phyloP scores from a whole-genome alignment of 2,113 vertebrate genomes.

The Phodopus roborovskii region DNA sequence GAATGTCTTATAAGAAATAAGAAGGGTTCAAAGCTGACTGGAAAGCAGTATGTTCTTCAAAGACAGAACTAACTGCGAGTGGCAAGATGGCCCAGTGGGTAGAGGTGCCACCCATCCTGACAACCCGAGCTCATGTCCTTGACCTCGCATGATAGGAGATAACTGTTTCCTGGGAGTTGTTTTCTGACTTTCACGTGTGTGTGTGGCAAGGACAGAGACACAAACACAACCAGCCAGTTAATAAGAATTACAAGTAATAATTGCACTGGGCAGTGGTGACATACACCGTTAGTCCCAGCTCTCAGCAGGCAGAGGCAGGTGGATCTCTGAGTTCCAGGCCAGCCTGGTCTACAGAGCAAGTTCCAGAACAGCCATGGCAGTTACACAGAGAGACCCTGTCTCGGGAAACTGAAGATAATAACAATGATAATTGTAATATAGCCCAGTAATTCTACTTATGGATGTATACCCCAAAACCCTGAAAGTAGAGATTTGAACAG shows the following conservation, averaged over 20 bases:
- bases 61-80: not conserved
- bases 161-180: not conserved
- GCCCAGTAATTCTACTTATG: not conserved
- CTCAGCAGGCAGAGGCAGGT: too few relatives aligned
- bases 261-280: too few relatives aligned
- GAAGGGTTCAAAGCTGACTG: not conserved
- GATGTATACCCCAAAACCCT: not conserved
- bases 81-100: not conserved
- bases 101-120: not conserved
- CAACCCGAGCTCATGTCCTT: not conserved
- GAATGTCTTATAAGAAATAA: not conserved
- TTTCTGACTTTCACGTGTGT: not conserved
- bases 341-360: too few relatives aligned
- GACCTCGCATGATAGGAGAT: not conserved
- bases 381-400: too few relatives aligned
- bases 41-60: not conserved
- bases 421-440: not conserved
- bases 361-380: too few relatives aligned
- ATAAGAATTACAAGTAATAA: not conserved
- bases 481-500: not conserved
- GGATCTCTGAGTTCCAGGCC: too few relatives aligned
- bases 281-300: too few relatives aligned
- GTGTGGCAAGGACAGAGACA: not conserved
- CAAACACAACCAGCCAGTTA: not conserved
- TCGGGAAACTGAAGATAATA: too few relatives aligned